A percentile compares a stretch with the other conserved stretches of the same genome.
These are phyloP conservation scores for Heliconius aoede DNA, from an alignment of 2,888 invertebrate genomes.

Conservation along the genomic window DNA sequence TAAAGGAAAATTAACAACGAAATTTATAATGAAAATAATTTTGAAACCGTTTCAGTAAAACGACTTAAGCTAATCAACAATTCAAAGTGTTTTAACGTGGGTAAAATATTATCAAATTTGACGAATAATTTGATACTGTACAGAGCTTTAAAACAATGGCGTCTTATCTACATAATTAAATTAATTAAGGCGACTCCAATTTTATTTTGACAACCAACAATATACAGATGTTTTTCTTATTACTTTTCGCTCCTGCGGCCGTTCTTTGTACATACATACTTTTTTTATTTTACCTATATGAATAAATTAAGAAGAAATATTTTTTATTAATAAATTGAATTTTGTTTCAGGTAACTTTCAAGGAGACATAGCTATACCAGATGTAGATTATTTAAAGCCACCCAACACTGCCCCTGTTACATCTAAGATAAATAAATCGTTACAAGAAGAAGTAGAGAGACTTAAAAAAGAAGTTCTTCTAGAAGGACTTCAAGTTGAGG, in stretches of 20 bases:
- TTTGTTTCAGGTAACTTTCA: constrained; percentile 88
- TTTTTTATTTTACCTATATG: background rate
- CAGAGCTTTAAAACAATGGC: constrained; percentile 3
- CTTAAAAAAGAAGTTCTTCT: constrained; percentile 91
- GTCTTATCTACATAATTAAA: constrained; percentile 20
- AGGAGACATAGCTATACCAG: constrained; percentile 93
- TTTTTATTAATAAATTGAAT: constrained; percentile 30
- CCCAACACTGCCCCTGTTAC: constrained; percentile 64
- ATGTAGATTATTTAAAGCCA: constrained; percentile 74
- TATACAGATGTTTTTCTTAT: constrained; percentile 9
- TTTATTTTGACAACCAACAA: background rate
- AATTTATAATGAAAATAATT: constrained; percentile 37
- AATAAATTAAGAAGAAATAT: background rate
- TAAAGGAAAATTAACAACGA: constrained; percentile 16
- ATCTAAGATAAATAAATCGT: constrained; percentile 85
- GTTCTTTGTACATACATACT: background rate
- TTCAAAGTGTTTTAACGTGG: constrained; percentile 21
- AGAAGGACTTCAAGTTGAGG: constrained; percentile 92
- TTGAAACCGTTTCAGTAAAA: constrained; percentile 15
- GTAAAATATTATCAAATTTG: constrained; percentile 22
- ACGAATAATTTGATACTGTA: constrained; percentile 23
- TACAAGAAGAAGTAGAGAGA: constrained; percentile 91
- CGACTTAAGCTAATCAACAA: constrained; percentile 29
- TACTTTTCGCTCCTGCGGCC: background rate
- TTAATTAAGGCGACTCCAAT: constrained; percentile 8